These are phyloP conservation scores for Drosophila koepferae DNA, from an alignment of 2,888 invertebrate species.

Conservation along the genomic window DNA sequence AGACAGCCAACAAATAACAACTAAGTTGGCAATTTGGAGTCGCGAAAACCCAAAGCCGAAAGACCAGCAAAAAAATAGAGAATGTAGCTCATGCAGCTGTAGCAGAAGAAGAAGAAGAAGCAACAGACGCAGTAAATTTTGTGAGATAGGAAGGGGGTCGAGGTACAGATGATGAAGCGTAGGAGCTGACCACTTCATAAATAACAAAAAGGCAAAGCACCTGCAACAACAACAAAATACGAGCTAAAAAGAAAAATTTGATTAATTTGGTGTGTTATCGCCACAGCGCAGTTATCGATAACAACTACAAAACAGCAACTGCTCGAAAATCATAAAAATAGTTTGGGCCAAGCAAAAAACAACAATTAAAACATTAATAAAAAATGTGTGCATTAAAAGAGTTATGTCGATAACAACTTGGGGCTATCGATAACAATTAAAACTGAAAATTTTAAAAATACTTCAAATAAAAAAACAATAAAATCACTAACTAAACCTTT, in stretches of 20 bases:
- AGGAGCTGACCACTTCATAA: constrained; percentile 37
- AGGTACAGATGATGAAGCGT: not conserved
- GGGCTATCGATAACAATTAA: not conserved
- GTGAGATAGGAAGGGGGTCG: not conserved
- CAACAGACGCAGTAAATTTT: not conserved
- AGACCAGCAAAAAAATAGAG: constrained; percentile 16
- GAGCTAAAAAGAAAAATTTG: constrained; percentile 14
- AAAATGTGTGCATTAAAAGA: no score
- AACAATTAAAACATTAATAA: fast-evolving
- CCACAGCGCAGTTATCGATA: constrained; percentile 11
- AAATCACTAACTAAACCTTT: no score
- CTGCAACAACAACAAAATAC: constrained; percentile 20
- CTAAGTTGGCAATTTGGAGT: constrained; percentile 78
- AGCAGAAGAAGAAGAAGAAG: not conserved
- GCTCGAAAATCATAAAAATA: not conserved
- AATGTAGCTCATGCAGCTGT: constrained; percentile 31
- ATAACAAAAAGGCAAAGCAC: constrained; percentile 37
- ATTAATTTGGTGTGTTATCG: constrained; percentile 24
- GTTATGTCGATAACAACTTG: not conserved
- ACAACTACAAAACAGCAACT: not conserved
- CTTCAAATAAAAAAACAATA: no score
- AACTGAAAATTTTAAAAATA: no score
- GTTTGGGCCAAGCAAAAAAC: no score
- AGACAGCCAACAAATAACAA: constrained; percentile 78
- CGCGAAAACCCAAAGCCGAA: constrained; percentile 55